Evolutionary conservation across 2,113 vertebrate species (phyloP).

Genomic region (Circaetus cinerascens): DNA sequence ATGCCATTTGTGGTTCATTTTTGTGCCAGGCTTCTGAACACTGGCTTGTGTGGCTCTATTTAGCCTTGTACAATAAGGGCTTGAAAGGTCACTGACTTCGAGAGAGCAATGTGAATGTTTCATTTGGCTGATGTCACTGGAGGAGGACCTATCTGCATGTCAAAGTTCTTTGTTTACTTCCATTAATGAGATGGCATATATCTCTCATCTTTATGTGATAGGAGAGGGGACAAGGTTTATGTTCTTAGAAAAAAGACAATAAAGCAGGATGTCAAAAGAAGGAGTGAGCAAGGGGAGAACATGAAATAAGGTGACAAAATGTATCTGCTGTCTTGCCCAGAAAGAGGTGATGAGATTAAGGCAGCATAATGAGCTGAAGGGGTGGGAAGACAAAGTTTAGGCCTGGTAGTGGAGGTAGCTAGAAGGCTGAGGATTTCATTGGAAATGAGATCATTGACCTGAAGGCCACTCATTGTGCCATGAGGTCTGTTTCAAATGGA

Average conservation of each 20-base stretch:
- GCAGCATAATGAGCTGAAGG: background rate
- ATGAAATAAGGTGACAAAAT: background rate
- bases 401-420: background rate
- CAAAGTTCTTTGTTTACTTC: background rate
- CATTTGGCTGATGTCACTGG: background rate
- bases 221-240: background rate
- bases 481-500: background rate
- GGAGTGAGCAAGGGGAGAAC: background rate
- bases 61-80: background rate
- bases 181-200: background rate
- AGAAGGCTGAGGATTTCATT: background rate
- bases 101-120: background rate
- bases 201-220: background rate
- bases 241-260: background rate
- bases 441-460: background rate
- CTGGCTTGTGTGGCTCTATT: background rate
- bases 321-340: fast-evolving
- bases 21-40: background rate
- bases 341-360: background rate
- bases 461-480: background rate
- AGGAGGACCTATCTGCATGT: background rate
- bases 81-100: background rate
- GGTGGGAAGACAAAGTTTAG: background rate
- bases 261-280: background rate
- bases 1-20: background rate